Base-by-base conservation (phyloP, 2,797 vertebrate species). In the Melanogrammus aeglefinus region DNA sequence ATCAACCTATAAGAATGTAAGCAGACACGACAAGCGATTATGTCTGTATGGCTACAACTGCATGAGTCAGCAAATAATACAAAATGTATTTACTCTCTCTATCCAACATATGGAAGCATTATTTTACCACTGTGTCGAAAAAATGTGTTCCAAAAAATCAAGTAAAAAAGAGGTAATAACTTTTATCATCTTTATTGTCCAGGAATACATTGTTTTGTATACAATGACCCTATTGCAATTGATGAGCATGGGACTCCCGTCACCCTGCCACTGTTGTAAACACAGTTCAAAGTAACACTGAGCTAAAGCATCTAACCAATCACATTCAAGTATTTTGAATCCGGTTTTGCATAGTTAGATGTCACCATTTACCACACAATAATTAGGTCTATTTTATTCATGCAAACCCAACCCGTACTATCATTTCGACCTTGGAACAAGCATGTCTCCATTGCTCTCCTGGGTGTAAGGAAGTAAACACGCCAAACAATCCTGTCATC, bases 391-490 rank as follows among this genome's bases (percentile, higher is more conserved):
- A 78, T 57, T 74, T 9, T 63, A n/a, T 44, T 74, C 63, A 44
- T 38, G 10, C 18, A 10, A 18, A 71, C 2, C 51, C 41, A 76
- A 7, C 6, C 24, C 14, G 44, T 16, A 10, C 13, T 39, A 44
- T 14, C 27, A 71, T 72, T 41, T 44, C 16, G 69, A 72, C 66
- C 8, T 66, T 35, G 2, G 71, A 76, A 36, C 6, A 66, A 4
- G 81, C 63, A 44, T 81, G 6, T 73, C 79, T 71, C 66, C 57
- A 24, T 63, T 57, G 57, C 57, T 63, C 57, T n/a, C 57, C 57
- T 63, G 57, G 7, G n/a, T n/a, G 18, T 18, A 18, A 18, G 57
- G 18, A 63, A 63, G 57, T 63, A 63, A 63, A 63, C 57, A 63
- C n/a, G 2, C 57, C 57, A 63, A 63, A 63, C 57, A 24, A n/a